phyloP scores from a whole-genome alignment of 1,140 invertebrate genomes.

The Palaemon carinicauda region DNA sequence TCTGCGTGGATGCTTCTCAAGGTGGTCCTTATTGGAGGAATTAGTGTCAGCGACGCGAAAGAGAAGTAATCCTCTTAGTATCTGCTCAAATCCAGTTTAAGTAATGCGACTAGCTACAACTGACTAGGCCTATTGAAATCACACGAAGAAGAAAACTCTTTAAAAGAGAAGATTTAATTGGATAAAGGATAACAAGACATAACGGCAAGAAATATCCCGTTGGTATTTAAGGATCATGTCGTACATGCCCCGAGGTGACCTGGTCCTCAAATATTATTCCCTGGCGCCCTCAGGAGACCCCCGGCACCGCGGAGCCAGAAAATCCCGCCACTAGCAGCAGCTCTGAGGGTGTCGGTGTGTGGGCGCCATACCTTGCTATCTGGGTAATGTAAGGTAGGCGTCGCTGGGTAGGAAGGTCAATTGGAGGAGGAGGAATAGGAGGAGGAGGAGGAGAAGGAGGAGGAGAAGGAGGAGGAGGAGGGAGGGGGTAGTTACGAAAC shows the following conservation, averaged over 20 bases:
- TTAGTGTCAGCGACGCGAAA: too few species aligned
- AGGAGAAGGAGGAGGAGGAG: background rate
- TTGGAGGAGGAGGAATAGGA: background rate
- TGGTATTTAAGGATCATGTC: too few species aligned
- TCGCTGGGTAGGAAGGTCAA: background rate
- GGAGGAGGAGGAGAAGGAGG: background rate
- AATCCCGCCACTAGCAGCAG: background rate
- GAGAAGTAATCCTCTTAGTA: too few species aligned
- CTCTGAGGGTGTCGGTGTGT: slow-evolving; percentile 7
- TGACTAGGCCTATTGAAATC: too few species aligned
- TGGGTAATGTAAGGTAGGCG: slow-evolving; percentile 10
- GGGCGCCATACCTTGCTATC: slow-evolving; percentile 25
- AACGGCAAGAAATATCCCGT: too few species aligned
- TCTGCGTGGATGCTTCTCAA: too few species aligned
- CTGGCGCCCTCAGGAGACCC: background rate
- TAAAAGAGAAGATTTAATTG: too few species aligned
- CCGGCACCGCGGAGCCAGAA: background rate
- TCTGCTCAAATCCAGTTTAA: too few species aligned
- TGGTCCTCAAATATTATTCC: slow-evolving; percentile 19
- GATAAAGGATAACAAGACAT: too few species aligned
- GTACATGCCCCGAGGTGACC: slow-evolving; percentile 19
- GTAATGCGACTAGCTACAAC: too few species aligned
- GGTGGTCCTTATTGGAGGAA: too few species aligned
- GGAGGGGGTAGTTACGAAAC: background rate
- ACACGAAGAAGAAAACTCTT: too few species aligned